A percentile compares a stretch with the other conserved stretches of the same genome.
Evolutionary conservation across 23 tunicate genomes (phyloP).

Genomic region (Ascidia mentula): DNA sequence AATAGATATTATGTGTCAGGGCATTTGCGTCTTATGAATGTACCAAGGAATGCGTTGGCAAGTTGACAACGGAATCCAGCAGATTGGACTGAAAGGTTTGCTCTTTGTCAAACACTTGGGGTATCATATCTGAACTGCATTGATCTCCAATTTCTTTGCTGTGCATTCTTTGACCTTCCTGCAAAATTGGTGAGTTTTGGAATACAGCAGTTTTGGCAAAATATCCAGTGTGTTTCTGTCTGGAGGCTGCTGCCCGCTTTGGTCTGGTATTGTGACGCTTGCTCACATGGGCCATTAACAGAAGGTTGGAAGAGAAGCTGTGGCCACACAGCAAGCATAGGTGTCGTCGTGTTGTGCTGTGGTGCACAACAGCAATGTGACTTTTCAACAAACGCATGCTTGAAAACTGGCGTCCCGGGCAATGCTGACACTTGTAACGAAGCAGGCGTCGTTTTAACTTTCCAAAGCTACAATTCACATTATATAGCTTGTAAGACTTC

Average conservation of each 20-base stretch:
- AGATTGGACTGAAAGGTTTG: not conserved
- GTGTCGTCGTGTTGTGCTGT: constrained; percentile 43
- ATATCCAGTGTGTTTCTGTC: not conserved
- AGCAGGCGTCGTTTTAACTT: not conserved
- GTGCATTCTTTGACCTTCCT: not conserved
- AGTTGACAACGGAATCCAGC: not conserved
- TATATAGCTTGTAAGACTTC: constrained; percentile 4
- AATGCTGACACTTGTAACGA: constrained; percentile 56
- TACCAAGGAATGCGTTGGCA: constrained; percentile 2
- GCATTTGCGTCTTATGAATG: not conserved
- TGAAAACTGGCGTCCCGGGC: constrained; percentile 35
- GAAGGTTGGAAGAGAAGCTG: constrained; percentile 25
- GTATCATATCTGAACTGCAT: not conserved
- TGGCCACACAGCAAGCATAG: constrained; percentile 63
- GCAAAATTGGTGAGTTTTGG: not conserved
- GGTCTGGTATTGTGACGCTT: constrained; percentile 20
- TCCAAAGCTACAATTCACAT: not conserved
- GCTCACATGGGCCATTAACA: constrained; percentile 24
- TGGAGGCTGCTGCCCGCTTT: not conserved
- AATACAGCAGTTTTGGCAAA: not conserved
- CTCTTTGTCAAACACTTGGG: not conserved
- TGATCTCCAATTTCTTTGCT: not conserved
- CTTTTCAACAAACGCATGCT: constrained; percentile 55
- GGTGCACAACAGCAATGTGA: constrained; percentile 63
- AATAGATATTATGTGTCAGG: not conserved